Evolutionary conservation across 2,797 vertebrate genomes (phyloP), one percentile per base, ranked within the genome.

Genomic region (Scyliorhinus canicula): DNA sequence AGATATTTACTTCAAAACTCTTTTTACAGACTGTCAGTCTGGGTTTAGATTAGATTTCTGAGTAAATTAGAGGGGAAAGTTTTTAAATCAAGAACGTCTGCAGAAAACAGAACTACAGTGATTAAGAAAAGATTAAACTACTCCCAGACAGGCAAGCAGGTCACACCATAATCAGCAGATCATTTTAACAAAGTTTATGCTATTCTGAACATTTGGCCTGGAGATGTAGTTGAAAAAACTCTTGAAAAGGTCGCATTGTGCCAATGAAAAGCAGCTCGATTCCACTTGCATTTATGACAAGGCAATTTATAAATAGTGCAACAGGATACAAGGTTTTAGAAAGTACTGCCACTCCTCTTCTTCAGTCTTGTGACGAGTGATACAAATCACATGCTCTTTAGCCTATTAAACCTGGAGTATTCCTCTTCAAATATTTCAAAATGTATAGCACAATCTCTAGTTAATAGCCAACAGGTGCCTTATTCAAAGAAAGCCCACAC

Each of bases 121-220:
- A 90, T 88, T 47, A 44, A 40, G 52, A 90, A 60, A 90, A 40
- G 86, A 90, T n/a, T 63, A 8, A 47, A 90, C 35, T 90, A 40
- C 86, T 90, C 55, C 55, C 55, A 60, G 55, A 57, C 85, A 52
- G 11, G 82, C 50, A 55, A 55, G 60, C 86, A 40, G 55, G 55
- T 90, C 86, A 90, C 55, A 90, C 86, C 35, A 63, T 90, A 90
- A 90, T 90, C 86, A 88, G 85, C 85, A 40, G 86, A 90, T 90
- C 35, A 63, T n/a, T 57, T 90, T 60, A 63, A 90, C 86, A 63
- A 90, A 90, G 55, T 90, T 90, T 35, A 63, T 60, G 86, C 86
- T 90, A 90, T 63, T 90, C 86, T 90, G 86, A 90, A 63, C 6
- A 90, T 90, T 90, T 40, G 35, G 86, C 86, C 86, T 63, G 86